These are phyloP conservation scores for Hoplostethus atlanticus DNA, from an alignment of 2,797 vertebrate genomes.

Conservation along the genomic window DNA sequence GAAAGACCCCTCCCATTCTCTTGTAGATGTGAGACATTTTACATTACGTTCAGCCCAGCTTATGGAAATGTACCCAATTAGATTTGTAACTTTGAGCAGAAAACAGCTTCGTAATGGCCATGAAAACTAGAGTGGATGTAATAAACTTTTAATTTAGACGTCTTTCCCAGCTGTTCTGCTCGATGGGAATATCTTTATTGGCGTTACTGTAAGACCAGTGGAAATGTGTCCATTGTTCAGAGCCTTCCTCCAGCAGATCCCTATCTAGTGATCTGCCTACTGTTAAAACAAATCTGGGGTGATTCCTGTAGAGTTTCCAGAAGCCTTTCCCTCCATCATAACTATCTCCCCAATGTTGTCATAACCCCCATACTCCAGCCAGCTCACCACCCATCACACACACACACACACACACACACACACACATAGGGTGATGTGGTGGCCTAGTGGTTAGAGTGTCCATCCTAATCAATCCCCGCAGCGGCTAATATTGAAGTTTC, in stretches of 20 bases:
- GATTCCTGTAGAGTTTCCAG: neutral
- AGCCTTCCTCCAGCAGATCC: neutral
- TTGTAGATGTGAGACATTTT: too few relatives aligned
- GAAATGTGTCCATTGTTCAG: neutral
- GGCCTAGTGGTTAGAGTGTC: too few relatives aligned
- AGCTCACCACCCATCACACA: neutral
- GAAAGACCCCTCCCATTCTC: too few relatives aligned
- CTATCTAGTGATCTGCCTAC: neutral
- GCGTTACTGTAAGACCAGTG: neutral
- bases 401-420: too few relatives aligned
- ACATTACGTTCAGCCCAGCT: too few relatives aligned
- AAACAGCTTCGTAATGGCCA: neutral
- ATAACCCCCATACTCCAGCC: neutral
- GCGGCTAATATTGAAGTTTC: conserved; percentile 1
- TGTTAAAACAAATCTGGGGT: neutral
- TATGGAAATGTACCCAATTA: too few relatives aligned
- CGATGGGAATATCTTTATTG: neutral
- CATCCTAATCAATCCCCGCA: conserved; percentile 9
- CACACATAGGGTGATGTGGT: neutral
- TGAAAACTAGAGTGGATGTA: neutral
- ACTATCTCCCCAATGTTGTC: neutral
- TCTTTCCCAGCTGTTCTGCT: neutral
- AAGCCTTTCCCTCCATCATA: neutral
- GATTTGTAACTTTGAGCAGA: neutral
- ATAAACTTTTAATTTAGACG: neutral